These are phyloP conservation scores for Buceros bicornis DNA, from an alignment of 2,797 vertebrate species.

Conservation along the genomic window DNA sequence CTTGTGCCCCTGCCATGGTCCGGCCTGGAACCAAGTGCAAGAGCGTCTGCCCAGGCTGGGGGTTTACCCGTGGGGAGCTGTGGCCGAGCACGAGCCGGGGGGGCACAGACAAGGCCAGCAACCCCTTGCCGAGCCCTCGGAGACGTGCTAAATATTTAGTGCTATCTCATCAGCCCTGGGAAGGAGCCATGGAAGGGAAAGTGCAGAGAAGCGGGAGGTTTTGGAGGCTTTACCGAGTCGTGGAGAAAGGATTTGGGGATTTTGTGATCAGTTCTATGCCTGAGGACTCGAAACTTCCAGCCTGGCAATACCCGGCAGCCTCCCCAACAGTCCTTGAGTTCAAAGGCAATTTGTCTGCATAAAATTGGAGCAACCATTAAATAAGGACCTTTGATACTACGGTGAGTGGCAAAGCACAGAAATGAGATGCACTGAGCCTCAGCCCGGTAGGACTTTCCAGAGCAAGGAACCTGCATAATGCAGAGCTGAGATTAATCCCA, in stretches of 20 bases:
- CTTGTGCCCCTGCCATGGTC: accelerated
- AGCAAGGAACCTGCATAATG: background rate
- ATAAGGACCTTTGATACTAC: background rate
- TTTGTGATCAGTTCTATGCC: background rate
- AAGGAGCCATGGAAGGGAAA: background rate
- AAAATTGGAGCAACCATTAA: background rate
- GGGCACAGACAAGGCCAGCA: background rate
- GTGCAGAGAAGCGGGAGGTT: background rate
- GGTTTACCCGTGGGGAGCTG: background rate
- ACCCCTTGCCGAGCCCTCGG: background rate
- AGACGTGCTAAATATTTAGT: background rate
- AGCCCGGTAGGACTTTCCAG: background rate
- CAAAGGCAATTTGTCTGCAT: slow-evolving; percentile 29
- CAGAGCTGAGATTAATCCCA: background rate
- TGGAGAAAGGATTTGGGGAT: background rate
- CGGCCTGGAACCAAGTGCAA: background rate
- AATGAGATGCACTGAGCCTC: background rate
- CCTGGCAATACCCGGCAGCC: background rate
- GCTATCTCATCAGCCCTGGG: background rate
- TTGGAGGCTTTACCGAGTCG: background rate
- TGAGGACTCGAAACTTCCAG: background rate
- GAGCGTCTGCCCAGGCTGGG: background rate
- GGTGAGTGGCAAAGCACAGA: background rate
- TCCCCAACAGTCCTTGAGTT: background rate
- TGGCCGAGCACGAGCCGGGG: accelerated